Evolutionary conservation across 2,113 vertebrate genomes (phyloP).

Genomic region (Anguilla rostrata): DNA sequence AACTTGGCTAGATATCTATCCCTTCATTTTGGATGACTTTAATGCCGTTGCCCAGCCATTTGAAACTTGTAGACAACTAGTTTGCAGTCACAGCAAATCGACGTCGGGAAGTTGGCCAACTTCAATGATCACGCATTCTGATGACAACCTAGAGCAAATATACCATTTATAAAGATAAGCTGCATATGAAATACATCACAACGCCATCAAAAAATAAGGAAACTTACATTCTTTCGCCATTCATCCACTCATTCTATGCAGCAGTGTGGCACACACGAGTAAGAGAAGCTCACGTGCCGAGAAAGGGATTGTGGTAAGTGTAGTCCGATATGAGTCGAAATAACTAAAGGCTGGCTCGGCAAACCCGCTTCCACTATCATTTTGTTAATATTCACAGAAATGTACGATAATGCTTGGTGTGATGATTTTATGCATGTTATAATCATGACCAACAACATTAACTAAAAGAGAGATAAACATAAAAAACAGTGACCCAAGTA

Average conservation of each 20-base stretch:
- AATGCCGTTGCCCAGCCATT: no score
- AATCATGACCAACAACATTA: no score
- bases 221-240: conserved; percentile 45
- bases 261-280: conserved; percentile 40
- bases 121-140: neutral
- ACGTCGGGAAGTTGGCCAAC: neutral
- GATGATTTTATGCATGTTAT: no score
- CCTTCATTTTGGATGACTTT: neutral
- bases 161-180: conserved; percentile 3
- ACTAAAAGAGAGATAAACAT: no score
- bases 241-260: conserved; percentile 15
- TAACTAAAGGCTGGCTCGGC: no score
- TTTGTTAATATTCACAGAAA: no score
- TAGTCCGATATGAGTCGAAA: conserved; percentile 15
- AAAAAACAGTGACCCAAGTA: no score
- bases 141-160: neutral
- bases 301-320: conserved; percentile 44
- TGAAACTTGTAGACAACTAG: neutral
- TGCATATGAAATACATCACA: neutral
- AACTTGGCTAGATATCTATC: neutral
- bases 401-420: no score
- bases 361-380: no score
- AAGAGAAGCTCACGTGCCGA: conserved; percentile 51
- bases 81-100: neutral
- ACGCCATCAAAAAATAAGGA: neutral